Evolutionary conservation across 2,113 vertebrate genomes (phyloP), one percentile per base, ranked within the genome.

Genomic region (Fregata magnificens): DNA sequence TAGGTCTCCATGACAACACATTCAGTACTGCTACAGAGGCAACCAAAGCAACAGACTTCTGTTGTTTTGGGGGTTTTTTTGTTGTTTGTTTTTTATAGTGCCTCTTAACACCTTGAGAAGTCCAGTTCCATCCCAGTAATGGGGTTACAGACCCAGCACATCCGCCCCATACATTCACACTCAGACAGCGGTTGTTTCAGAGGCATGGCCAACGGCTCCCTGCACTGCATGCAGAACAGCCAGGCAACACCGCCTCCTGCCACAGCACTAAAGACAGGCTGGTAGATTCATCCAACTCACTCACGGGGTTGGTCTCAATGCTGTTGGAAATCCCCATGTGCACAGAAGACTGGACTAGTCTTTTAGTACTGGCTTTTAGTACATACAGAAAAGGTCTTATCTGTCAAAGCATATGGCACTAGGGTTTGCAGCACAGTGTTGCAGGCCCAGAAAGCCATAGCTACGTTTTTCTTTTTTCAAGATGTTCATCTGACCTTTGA

Each of bases 241-340:
- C 6, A 83, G 38, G 26, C 40, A 80, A 42, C 0, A 0, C 26
- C 72, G 44, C 29, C 29, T 81, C 72, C 58, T 69, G 26, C 3
- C 63, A 86, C 25, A 53, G 13, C 4, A 53, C 34, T 49, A 20
- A 17, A 40, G 50, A 25, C 55, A 26, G 34, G 25, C 61, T 70
- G 34, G 28, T 21, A 26, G 22, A 80, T 29, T 32, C 31, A 70
- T 19, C 47, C 38, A 86, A 2, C 36, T 80, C 47, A 3, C 21
- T 45, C 79, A 25, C 2, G 4, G 16, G 25, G 29, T 3, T 55
- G 26, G 49, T 44, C 40, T 61, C 56, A 24, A 5, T 2, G 16
- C 61, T 62, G 19, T 1, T 44, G 13, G 50, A 70, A 94, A 84
- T 6, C 45, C 32, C 26, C 26, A 28, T 0, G 2, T 14, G 45